These are phyloP conservation scores for Ptychadena robeensis DNA, from an alignment of 2,797 vertebrate genomes.

Conservation along the genomic window DNA sequence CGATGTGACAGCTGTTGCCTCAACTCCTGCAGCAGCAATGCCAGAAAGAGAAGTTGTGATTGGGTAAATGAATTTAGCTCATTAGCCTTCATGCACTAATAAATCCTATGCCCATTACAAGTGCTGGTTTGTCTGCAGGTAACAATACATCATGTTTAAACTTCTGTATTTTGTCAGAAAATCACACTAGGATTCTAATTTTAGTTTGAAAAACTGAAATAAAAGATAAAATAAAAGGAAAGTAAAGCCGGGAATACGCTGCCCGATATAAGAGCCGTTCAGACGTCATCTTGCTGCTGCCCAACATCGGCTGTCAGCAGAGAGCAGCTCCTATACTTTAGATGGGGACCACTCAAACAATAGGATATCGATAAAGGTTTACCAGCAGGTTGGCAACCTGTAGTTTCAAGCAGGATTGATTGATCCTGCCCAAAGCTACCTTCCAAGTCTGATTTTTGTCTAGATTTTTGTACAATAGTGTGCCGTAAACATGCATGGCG, in stretches of 20 bases:
- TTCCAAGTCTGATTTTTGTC: too few species aligned
- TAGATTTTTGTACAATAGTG: too few species aligned
- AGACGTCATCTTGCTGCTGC: too few species aligned
- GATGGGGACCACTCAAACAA: too few species aligned
- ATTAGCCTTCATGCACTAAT: background rate
- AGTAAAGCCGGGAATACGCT: background rate
- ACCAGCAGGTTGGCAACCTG: too few species aligned
- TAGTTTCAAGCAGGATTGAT: too few species aligned
- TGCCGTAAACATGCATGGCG: too few species aligned
- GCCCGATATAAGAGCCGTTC: too few species aligned
- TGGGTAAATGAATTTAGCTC: background rate
- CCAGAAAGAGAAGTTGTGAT: slow-evolving; percentile 2
- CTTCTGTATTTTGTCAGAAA: background rate
- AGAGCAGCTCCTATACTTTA: too few species aligned
- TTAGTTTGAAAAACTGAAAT: background rate
- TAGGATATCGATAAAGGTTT: too few species aligned
- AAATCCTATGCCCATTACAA: background rate
- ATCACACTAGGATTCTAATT: background rate
- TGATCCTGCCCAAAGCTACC: too few species aligned
- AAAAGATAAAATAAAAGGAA: background rate
- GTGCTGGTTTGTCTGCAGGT: background rate
- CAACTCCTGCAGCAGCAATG: slow-evolving; percentile 69
- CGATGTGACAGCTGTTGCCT: slow-evolving; percentile 75
- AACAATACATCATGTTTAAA: background rate
- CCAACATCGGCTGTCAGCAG: too few species aligned